Evolutionary conservation across 2,797 vertebrate species (phyloP), one percentile per base, ranked within the genome.

Genomic region (Enteromius radiatus): DNA sequence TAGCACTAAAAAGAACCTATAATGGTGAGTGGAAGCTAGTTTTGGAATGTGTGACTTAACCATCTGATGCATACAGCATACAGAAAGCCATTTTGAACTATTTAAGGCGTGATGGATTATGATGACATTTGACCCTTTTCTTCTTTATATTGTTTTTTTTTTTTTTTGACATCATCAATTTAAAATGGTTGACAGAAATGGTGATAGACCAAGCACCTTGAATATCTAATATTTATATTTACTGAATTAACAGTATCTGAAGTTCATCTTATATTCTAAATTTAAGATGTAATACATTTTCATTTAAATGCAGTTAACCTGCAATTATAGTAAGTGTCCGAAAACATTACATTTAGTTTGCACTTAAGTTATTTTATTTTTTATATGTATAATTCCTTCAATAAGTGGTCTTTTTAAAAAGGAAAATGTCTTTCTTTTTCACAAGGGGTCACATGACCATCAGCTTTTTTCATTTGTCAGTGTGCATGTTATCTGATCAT

Each of bases 401-500:
- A 49, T 12, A 31, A 47, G 9, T 31, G 12, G 0, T 33, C 0
- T 49, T 19, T 70, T 69, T 26, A 17, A 26, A 70, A 43, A 5
- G 23, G 23, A 23, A 45, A 38, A 7, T 43, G 11, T 43, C 2
- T 15, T 28, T 76, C 1, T 11, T 73, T 33, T 73, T 31, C 5
- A 3, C 10, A 33, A 52, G 17, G 10, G 70, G 19, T 33, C 49
- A 76, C 17, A 19, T 36, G 28, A 36, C 1, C 45, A 38, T 78
- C 45, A 67, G 31, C 31, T 38, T 52, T 47, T 11, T 28, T 26
- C 5, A 43, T 78, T 69, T 82, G 45, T 52, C 19, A 31, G 4
- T 10, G 43, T 49, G 69, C 76, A 67, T 61, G 33, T 70, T 36
- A 75, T 68, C 75, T 81, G 41, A 33, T 76, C 45, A 54, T 67